Percentiles rank a stretch among this genome's conserved stretches.
Evolutionary conservation across 1,140 invertebrate species (phyloP).

Genomic region (Hyphantria cunea): DNA sequence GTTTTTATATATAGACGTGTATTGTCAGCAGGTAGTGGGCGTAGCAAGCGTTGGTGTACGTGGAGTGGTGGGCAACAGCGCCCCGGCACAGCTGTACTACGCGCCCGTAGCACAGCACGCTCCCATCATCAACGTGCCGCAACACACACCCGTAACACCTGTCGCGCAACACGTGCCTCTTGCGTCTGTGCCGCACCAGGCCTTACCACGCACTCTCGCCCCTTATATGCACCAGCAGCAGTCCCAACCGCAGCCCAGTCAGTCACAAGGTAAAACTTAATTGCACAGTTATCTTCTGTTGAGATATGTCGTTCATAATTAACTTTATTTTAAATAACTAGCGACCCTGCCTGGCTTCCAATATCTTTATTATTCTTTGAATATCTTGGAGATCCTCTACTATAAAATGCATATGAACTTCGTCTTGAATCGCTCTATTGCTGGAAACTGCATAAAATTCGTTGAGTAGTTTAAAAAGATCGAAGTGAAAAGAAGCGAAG

Average conservation of each 20-base stretch:
- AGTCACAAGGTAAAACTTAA: neutral
- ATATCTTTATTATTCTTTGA: no score
- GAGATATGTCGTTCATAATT: neutral
- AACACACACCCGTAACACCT: slow-evolving; percentile 8
- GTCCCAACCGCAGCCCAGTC: slow-evolving; percentile 27
- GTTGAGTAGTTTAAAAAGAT: no score
- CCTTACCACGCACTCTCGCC: neutral
- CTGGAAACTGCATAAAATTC: no score
- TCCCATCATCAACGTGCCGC: slow-evolving; percentile 5
- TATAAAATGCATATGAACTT: no score
- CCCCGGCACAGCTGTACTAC: slow-evolving; percentile 68
- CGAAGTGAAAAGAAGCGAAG: no score
- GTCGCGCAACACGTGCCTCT: slow-evolving; percentile 11
- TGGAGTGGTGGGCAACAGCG: slow-evolving; percentile 69
- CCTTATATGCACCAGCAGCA: neutral
- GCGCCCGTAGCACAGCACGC: slow-evolving; percentile 4
- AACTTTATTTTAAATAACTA: no score
- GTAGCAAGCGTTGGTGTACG: slow-evolving; percentile 61
- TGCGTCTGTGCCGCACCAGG: slow-evolving; percentile 18
- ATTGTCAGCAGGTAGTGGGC: slow-evolving; percentile 55
- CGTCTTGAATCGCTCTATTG: no score
- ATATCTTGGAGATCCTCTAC: no score
- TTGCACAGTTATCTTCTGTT: no score
- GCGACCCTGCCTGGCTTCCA: no score
- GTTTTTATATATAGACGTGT: no score